Base-by-base conservation (phyloP, 2,888 invertebrate genomes). In the Andrena marginata region DNA sequence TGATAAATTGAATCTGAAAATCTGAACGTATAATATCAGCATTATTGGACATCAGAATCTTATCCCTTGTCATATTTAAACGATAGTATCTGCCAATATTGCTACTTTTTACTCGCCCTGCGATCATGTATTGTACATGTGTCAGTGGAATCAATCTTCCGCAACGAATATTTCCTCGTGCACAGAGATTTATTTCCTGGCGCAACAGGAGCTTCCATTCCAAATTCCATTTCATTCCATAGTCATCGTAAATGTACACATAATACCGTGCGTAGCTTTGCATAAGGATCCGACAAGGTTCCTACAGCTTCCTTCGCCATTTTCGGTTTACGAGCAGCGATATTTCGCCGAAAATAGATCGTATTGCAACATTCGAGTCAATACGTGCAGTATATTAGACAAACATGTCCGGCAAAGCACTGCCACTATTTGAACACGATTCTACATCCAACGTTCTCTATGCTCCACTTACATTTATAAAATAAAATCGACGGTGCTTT, bases 231-330 rank as follows among this genome's bases (percentile, higher is more conserved):
- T 65, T 49, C 68, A n/a, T 33, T 54, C 63, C 33, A n/a, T 42
- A 76, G 79, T 65, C 81, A 63, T 62, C 76, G 71, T 72, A 76
- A 82, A 82, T 72, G 76, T 72, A 75, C 82, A 76, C 72, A 81
- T 80, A 81, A 82, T 72, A 79, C 63, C 54, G 26, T 51, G 76
- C 59, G 65, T 69, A 60, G 69, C 63, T 77, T 77, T 77, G 70
- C 82, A 77, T 70, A 81, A 77, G 68, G 72, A 83, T 73, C 68
- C 31, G 13, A n/a, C 26, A 33, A 60, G 48, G 60, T 64, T 49
- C 71, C 49, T 23, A 8, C 13, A 13, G 65, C 51, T 33, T 48
- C 51, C 70, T 26, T 31, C 20, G 26, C 59, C 64, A n/a, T 68
- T 68, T 60, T 35, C 81, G 35, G 35, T 69, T 83, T 82, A 83